Percentiles rank a stretch among this genome's conserved stretches.
Conservation (phyloP, 2,888 invertebrate species). For the Xylocampa areola region DNA sequence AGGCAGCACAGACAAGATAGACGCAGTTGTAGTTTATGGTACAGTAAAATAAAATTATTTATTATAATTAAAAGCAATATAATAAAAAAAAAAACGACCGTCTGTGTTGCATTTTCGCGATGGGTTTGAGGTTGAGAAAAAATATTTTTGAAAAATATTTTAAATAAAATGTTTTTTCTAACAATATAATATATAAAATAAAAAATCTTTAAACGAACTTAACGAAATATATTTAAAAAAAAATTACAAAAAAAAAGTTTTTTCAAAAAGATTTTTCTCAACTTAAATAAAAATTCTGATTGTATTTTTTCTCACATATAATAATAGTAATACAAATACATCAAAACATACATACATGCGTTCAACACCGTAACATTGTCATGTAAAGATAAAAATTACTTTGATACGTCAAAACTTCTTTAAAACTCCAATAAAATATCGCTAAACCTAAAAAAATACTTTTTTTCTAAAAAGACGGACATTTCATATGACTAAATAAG, state of each 20-base stretch:
- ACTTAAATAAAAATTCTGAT: constrained; percentile 26
- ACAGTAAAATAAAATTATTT: constrained; percentile 48
- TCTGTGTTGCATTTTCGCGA: constrained; percentile 89
- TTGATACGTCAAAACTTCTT: constrained; percentile 45
- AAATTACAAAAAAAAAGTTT: neutral
- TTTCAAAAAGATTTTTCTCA: constrained; percentile 37
- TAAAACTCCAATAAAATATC: neutral
- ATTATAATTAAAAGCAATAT: constrained; percentile 38
- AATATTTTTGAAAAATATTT: constrained; percentile 60
- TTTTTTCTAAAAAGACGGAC: too few species aligned
- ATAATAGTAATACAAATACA: constrained; percentile 81
- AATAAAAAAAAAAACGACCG: constrained; percentile 75
- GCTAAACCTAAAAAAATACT: neutral
- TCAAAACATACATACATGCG: constrained; percentile 73
- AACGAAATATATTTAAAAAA: too few species aligned
- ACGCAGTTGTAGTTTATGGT: constrained; percentile 65
- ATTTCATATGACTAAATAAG: too few species aligned
- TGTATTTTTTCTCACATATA: constrained; percentile 74
- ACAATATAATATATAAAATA: too few species aligned
- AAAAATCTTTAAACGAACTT: too few species aligned
- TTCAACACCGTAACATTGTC: constrained; percentile 71
- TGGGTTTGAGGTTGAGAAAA: constrained; percentile 59
- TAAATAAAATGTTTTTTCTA: too few species aligned
- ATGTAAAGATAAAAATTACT: constrained; percentile 58
- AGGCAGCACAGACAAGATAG: constrained; percentile 87